Evolutionary conservation across 37 sponge, comb jelly and placozoan genomes (phyloP).

Genomic region (Diacarnus erythraeanus): DNA sequence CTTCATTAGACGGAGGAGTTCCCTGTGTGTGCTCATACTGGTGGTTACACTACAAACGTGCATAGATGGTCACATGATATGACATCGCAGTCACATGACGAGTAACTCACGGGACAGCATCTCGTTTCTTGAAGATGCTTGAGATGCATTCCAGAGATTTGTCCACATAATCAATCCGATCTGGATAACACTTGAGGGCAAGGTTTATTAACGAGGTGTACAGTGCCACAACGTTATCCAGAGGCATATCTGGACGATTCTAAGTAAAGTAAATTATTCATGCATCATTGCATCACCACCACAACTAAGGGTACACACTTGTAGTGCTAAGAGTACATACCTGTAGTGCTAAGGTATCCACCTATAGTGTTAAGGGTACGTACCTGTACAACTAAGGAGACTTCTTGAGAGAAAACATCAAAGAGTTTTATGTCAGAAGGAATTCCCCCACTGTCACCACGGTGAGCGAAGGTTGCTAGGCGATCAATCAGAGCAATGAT

Average conservation of each 20-base stretch:
- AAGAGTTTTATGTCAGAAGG: slow-evolving; percentile 87
- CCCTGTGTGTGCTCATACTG: slow-evolving; percentile 26
- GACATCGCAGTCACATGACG: neutral
- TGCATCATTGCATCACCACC: no score
- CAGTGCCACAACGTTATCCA: slow-evolving; percentile 87
- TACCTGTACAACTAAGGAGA: slow-evolving; percentile 89
- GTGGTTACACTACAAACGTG: slow-evolving; percentile 50
- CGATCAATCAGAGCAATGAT: slow-evolving; percentile 91
- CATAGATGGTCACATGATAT: neutral
- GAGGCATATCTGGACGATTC: slow-evolving; percentile 80
- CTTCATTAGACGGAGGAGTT: slow-evolving; percentile 80
- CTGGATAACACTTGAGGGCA: slow-evolving; percentile 93
- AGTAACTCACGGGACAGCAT: slow-evolving; percentile 36
- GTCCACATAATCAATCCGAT: slow-evolving; percentile 89
- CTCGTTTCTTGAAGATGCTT: slow-evolving; percentile 63
- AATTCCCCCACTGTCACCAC: slow-evolving; percentile 83
- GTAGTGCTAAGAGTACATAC: no score
- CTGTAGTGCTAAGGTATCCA: no score
- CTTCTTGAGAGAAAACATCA: slow-evolving; percentile 96
- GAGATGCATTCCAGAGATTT: slow-evolving; percentile 71
- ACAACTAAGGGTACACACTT: no score
- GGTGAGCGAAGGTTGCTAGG: slow-evolving; percentile 78
- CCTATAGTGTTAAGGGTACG: no score
- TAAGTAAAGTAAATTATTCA: slow-evolving; percentile 14
- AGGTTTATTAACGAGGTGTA: slow-evolving; percentile 89